Percentiles rank a stretch among this genome's conserved stretches.
Evolutionary conservation across 2,113 vertebrate genomes (phyloP).

Genomic region (Daubentonia madagascariensis): DNA sequence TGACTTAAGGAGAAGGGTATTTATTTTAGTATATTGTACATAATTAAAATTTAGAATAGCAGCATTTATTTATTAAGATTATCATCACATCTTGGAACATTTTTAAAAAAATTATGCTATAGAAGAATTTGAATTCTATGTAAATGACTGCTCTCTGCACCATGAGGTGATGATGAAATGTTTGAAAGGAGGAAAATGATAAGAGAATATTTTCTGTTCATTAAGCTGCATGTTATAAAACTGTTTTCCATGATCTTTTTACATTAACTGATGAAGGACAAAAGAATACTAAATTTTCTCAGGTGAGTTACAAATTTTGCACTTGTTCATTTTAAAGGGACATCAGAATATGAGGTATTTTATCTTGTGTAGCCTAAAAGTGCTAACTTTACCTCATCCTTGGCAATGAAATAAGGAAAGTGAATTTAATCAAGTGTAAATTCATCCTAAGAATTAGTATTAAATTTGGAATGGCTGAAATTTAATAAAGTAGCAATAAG

Average conservation of each 20-base stretch:
- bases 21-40: neutral
- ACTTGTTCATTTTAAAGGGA: neutral
- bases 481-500: neutral
- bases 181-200: neutral
- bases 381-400: neutral
- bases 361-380: neutral
- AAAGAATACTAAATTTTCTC: neutral
- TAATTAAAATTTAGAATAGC: neutral
- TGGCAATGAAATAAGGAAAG: neutral
- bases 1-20: neutral
- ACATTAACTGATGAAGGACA: slow-evolving; percentile 28
- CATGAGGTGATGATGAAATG: neutral
- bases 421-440: neutral
- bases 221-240: slow-evolving; percentile 50
- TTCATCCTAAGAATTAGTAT: neutral
- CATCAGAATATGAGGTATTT: neutral
- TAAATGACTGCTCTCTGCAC: neutral
- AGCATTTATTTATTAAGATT: neutral
- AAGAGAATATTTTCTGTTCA: slow-evolving; percentile 35
- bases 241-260: neutral
- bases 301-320: neutral
- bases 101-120: neutral
- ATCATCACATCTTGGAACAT: neutral
- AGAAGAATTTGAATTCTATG: neutral
- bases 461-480: neutral